These are phyloP conservation scores for Columba guinea DNA, from an alignment of 2,797 vertebrate genomes.

Conservation along the genomic window DNA sequence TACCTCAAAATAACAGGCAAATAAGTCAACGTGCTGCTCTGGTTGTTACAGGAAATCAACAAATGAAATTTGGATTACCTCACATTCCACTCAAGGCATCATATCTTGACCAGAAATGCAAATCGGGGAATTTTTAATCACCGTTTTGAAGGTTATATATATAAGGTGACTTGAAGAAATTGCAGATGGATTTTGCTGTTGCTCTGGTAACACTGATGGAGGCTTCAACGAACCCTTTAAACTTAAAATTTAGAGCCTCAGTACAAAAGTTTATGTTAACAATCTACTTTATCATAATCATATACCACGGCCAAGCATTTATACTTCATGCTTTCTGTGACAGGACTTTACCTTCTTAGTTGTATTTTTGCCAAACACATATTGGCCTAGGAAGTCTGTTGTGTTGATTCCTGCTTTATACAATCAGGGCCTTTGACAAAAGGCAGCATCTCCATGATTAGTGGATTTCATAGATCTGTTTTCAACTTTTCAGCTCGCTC, in stretches of 20 bases:
- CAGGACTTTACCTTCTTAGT: neutral
- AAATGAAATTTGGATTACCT: neutral
- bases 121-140: neutral
- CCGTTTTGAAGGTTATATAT: neutral
- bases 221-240: neutral
- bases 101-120: neutral
- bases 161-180: neutral
- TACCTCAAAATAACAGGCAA: neutral
- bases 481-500: neutral
- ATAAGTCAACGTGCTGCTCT: neutral
- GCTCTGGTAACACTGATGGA: neutral
- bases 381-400: neutral
- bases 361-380: neutral
- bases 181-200: fast-evolving
- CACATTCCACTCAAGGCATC: neutral
- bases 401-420: neutral
- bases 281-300: neutral
- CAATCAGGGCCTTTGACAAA: neutral
- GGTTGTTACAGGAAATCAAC: neutral
- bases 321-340: neutral
- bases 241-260: neutral
- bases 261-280: neutral
- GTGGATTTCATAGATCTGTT: neutral
- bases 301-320: neutral
- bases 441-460: neutral